A percentile compares a stretch with the other conserved stretches of the same genome.
These are phyloP conservation scores for Tokudaia muenninki DNA, from an alignment of 2,797 vertebrate genomes.

Conservation along the genomic window DNA sequence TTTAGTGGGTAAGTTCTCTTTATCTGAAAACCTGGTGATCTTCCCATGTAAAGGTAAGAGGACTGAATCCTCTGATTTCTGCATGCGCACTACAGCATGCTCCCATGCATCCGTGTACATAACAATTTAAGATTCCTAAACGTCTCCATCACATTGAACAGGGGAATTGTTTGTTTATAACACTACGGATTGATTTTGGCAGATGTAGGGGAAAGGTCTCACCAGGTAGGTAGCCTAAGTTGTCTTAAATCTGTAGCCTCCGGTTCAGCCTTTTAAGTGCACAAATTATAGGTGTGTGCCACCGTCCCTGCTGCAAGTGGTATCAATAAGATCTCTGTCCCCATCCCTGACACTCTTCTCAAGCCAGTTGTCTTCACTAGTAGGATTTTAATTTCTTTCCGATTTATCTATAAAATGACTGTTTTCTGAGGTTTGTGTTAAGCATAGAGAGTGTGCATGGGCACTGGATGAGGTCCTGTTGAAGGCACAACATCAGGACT, in stretches of 20 bases:
- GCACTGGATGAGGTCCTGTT: not conserved
- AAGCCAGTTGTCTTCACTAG: constrained; percentile 10
- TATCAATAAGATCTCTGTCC: constrained; percentile 1
- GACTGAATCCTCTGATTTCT: not conserved
- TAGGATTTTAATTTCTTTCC: constrained; percentile 44
- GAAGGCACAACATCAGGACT: constrained; percentile 10
- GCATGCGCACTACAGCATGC: not conserved
- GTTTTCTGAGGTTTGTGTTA: not conserved
- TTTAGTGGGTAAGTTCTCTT: not conserved
- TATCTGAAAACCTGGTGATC: not conserved
- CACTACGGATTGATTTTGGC: not conserved
- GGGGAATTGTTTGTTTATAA: not conserved
- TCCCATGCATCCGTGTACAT: too few relatives aligned
- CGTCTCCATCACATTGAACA: not conserved
- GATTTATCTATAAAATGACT: constrained; percentile 52
- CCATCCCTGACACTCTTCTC: not conserved
- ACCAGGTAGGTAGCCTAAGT: not conserved
- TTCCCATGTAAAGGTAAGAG: not conserved
- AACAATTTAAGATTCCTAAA: not conserved
- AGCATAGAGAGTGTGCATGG: constrained; percentile 12
- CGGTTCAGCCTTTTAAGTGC: not conserved
- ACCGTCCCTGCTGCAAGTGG: not conserved
- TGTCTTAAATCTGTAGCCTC: not conserved
- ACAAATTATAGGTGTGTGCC: not conserved
- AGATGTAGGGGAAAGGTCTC: too few relatives aligned